Evolutionary conservation across 2,888 invertebrate species (phyloP).

Genomic region (Sceliomorpha sp.): DNA sequence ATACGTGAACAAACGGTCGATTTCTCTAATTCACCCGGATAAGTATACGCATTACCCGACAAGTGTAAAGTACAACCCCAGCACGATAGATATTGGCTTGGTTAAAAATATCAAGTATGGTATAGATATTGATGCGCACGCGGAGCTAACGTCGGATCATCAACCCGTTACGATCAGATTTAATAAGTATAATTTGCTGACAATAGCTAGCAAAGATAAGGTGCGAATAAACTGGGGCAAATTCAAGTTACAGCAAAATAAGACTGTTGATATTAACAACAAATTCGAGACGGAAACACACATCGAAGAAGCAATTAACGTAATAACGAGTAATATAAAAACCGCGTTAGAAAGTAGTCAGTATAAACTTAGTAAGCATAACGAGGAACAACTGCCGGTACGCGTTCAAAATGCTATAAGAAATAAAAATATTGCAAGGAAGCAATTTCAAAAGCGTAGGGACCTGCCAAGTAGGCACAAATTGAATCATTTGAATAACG

Average conservation of each 20-base stretch:
- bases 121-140: not conserved
- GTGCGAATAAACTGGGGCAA: not conserved
- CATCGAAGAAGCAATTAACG: not conserved
- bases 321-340: not conserved
- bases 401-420: not conserved
- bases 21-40: not conserved
- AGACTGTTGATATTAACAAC: not conserved
- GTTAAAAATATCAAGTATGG: constrained; percentile 1
- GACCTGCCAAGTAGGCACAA: too few relatives aligned
- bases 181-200: not conserved
- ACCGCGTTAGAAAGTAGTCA: not conserved
- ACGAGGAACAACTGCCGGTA: not conserved
- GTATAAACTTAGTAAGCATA: not conserved
- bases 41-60: not conserved
- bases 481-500: not conserved
- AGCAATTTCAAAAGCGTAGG: too few relatives aligned
- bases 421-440: too few relatives aligned
- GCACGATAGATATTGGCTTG: not conserved
- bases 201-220: too few relatives aligned
- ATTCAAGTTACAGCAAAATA: not conserved
- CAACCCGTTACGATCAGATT: not conserved
- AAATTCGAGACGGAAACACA: not conserved
- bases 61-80: not conserved
- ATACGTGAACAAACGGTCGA: not conserved
- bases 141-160: not conserved